Conservation (phyloP, 2,113 vertebrate genomes). For the Sturnus vulgaris region DNA sequence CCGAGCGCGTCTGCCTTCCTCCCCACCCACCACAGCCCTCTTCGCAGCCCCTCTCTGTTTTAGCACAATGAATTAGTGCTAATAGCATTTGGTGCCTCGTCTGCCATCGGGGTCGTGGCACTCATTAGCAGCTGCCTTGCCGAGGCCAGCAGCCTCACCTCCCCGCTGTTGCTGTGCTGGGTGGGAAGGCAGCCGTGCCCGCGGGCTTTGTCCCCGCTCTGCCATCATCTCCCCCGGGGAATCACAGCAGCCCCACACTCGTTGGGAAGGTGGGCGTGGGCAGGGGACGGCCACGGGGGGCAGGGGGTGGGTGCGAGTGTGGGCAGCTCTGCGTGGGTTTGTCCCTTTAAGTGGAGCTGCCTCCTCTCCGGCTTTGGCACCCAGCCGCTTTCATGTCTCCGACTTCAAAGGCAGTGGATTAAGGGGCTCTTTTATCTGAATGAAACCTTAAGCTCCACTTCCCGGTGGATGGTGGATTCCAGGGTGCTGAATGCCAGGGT, state of each 20-base stretch:
- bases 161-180: background rate
- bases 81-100: background rate
- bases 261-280: background rate
- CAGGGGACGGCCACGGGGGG: background rate
- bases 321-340: conserved; percentile 17
- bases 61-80: conserved; percentile 2
- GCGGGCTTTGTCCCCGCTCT: background rate
- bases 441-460: conserved; percentile 53
- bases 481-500: background rate
- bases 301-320: background rate
- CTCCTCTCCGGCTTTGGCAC: conserved; percentile 52
- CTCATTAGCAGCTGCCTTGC: conserved; percentile 6
- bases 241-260: fast-evolving
- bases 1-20: background rate
- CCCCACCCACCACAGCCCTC: background rate
- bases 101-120: background rate
- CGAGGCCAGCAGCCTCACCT: background rate
- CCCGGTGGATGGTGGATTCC: background rate
- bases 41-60: background rate
- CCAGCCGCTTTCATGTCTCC: conserved; percentile 67
- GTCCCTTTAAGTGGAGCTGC: conserved; percentile 61
- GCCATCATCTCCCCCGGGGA: background rate
- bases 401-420: conserved; percentile 72
- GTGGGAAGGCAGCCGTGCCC: background rate
- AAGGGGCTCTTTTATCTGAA: conserved; percentile 70